phyloP scores from a whole-genome alignment of 2,797 vertebrate species.

The Heliangelus exortis region DNA sequence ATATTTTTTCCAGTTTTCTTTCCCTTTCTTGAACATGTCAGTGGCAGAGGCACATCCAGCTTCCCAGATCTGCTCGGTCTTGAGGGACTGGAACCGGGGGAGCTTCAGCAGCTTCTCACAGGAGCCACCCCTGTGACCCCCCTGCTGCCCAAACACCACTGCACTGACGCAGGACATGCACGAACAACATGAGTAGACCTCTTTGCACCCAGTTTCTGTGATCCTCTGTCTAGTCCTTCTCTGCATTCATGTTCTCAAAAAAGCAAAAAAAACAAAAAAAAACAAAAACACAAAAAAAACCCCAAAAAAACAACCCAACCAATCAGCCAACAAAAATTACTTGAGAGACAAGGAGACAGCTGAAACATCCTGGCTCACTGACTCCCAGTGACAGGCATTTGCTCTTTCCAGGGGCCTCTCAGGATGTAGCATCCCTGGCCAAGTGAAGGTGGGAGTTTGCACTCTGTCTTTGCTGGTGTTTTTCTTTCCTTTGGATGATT shows the following conservation, averaged over 20 bases:
- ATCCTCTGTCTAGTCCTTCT: not conserved
- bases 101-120: too few relatives aligned
- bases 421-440: not conserved
- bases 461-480: not conserved
- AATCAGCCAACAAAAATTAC: not conserved
- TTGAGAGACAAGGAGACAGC: not conserved
- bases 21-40: too few relatives aligned
- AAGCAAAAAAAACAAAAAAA: not conserved
- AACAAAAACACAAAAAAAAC: too few relatives aligned
- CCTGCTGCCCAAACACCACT: too few relatives aligned
- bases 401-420: not conserved
- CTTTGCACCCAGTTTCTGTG: not conserved
- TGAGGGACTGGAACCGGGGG: too few relatives aligned
- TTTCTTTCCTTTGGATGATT: constrained; percentile 12
- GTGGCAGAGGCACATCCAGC: too few relatives aligned
- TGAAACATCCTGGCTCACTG: not conserved
- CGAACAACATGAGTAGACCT: not conserved
- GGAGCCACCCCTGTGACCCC: too few relatives aligned
- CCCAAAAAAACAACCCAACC: not conserved
- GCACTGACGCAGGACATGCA: too few relatives aligned
- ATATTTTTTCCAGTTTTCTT: too few relatives aligned
- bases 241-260: not conserved
- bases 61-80: too few relatives aligned
- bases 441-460: not conserved
- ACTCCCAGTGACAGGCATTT: not conserved